Evolutionary conservation across 2,797 vertebrate species (phyloP).

Genomic region (Melanogrammus aeglefinus): DNA sequence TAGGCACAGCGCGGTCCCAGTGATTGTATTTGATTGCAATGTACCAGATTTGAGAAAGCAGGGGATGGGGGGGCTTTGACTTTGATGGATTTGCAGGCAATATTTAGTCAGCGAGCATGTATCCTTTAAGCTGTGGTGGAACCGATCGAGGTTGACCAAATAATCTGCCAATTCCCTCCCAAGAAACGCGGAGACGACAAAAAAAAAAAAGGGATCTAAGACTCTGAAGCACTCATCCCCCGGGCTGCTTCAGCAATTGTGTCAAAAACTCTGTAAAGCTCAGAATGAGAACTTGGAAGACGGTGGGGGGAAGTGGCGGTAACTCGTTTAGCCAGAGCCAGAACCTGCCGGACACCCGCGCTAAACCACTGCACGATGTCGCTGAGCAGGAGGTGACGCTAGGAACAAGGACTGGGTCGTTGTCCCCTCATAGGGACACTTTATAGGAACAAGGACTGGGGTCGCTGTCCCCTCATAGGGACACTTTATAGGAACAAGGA

Average conservation of each 20-base stretch:
- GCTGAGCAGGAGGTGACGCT: no score
- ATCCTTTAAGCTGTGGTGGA: slow-evolving; percentile 75
- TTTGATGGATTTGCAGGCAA: slow-evolving; percentile 73
- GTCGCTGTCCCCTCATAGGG: no score
- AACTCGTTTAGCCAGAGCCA: no score
- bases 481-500: no score
- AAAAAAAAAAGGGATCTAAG: slow-evolving; percentile 62
- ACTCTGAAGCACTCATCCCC: slow-evolving; percentile 69
- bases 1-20: not conserved
- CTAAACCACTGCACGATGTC: not conserved
- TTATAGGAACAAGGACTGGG: no score
- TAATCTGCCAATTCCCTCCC: slow-evolving; percentile 80
- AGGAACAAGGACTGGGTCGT: no score
- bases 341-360: no score
- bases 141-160: slow-evolving; percentile 80
- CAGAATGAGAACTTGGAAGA: slow-evolving; percentile 63
- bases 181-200: slow-evolving; percentile 73
- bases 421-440: no score
- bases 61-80: slow-evolving; percentile 68
- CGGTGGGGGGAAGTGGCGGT: slow-evolving; percentile 47
- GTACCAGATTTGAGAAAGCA: slow-evolving; percentile 51
- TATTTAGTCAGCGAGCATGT: slow-evolving; percentile 68
- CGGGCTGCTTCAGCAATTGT: slow-evolving; percentile 78
- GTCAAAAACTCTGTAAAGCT: slow-evolving; percentile 66
- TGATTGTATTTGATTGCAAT: slow-evolving; percentile 59